Evolutionary conservation across 2,797 vertebrate species (phyloP).

Genomic region (Glyptemys insculpta): DNA sequence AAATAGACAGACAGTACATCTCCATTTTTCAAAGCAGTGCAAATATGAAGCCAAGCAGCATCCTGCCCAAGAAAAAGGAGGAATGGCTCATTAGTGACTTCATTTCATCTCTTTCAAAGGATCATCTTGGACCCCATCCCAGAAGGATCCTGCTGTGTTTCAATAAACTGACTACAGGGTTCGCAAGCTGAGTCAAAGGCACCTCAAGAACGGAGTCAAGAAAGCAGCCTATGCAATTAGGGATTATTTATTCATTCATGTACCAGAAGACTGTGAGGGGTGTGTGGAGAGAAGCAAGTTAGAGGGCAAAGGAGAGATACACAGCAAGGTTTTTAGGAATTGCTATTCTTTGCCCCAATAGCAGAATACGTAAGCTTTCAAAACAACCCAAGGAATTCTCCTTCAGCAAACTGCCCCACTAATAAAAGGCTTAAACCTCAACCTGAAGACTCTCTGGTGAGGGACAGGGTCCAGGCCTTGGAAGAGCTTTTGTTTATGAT

Average conservation of each 20-base stretch:
- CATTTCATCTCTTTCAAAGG: conserved; percentile 73
- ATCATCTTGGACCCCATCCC: conserved; percentile 68
- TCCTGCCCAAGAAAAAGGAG: conserved; percentile 1
- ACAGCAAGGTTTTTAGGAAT: not conserved
- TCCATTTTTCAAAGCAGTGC: conserved; percentile 6
- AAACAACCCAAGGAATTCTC: not conserved
- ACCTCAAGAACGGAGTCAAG: conserved; percentile 51
- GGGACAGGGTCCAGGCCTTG: not conserved
- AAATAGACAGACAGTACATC: conserved; percentile 5
- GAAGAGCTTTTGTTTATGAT: conserved; percentile 38
- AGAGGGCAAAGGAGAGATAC: not conserved
- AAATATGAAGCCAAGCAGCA: conserved; percentile 30
- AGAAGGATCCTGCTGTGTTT: conserved; percentile 75
- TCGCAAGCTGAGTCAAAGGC: conserved; percentile 15
- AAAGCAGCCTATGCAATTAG: conserved; percentile 20
- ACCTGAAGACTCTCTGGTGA: not conserved
- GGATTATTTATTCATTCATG: conserved; percentile 28
- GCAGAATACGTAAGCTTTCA: not conserved
- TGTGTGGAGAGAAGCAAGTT: not conserved
- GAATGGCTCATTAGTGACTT: conserved; percentile 56
- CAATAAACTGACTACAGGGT: conserved; percentile 52
- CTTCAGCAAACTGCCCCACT: not conserved
- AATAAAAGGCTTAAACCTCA: not conserved
- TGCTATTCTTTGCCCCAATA: not conserved
- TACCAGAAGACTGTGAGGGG: not conserved